These are phyloP conservation scores for Vanacampus margaritifer DNA, from an alignment of 2,113 vertebrate species.

Conservation along the genomic window DNA sequence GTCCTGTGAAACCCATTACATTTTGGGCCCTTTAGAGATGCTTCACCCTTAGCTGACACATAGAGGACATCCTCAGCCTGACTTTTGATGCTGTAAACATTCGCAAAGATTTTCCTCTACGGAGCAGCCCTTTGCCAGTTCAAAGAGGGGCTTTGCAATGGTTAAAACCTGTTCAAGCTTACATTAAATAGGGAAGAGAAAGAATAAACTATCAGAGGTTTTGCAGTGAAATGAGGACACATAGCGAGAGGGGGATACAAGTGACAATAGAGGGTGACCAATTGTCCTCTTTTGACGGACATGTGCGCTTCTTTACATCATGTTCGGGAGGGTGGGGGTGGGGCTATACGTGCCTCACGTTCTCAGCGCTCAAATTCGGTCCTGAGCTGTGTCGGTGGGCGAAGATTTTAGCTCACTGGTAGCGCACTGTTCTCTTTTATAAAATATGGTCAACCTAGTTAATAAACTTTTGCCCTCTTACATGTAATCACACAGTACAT, in stretches of 20 bases:
- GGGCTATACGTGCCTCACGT: too few relatives aligned
- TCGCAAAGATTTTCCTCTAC: constrained; percentile 43
- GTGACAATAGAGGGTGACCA: constrained; percentile 49
- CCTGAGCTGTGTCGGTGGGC: too few relatives aligned
- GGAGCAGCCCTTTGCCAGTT: constrained; percentile 25
- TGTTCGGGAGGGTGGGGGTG: too few relatives aligned
- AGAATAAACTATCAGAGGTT: constrained; percentile 15
- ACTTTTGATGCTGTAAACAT: constrained; percentile 65
- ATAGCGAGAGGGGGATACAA: constrained; percentile 22
- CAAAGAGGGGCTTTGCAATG: constrained; percentile 35
- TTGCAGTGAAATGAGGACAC: constrained; percentile 14
- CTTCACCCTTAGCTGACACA: constrained; percentile 66
- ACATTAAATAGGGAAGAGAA: constrained; percentile 24
- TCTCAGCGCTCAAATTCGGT: too few relatives aligned
- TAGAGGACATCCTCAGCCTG: constrained; percentile 62
- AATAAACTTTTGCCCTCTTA: too few relatives aligned
- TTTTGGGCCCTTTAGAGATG: constrained; percentile 67
- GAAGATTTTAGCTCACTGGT: too few relatives aligned
- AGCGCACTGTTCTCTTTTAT: too few relatives aligned
- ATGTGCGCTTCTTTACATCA: too few relatives aligned
- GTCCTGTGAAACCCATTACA: constrained; percentile 73
- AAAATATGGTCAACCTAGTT: too few relatives aligned
- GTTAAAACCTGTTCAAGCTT: constrained; percentile 33
- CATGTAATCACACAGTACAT: too few relatives aligned
- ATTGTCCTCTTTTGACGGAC: constrained; percentile 21